Evolutionary conservation across 2,888 invertebrate genomes (phyloP), one percentile per base, ranked within the genome.

Genomic region (Atethmia centrago): DNA sequence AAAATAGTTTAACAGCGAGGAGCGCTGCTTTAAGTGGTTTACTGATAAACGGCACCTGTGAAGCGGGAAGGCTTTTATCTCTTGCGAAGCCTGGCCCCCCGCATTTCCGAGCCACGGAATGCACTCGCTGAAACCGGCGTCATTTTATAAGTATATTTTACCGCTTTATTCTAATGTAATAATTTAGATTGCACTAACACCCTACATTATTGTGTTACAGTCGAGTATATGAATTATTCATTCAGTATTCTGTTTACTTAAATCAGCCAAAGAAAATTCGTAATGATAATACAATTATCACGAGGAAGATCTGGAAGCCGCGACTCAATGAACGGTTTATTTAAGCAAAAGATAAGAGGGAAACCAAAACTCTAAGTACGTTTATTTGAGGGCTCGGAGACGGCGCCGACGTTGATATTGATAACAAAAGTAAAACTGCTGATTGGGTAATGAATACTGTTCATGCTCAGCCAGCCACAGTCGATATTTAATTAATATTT

Each of bases 11-110:
- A 84, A 82, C 79, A 84, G 82, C 75, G 83, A 74, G 74, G 82
- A 86, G 82, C 83, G 82, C 72, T 84, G 84, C 85, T 87, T 90
- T 88, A 88, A 90, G 89, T 90, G 87, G 88, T 85, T 83, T 79
- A 83, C 88, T 90, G 90, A 91, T 91, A 88, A 90, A 90, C 86
- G 88, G 87, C 86, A 90, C 90, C 90, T 90, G 88, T 86, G 87
- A 87, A 89, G 83, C 85, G 87, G 80, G 80, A 83, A 86, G 84
- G 87, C 89, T 90, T 91, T 90, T 90, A 91, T 91, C 89, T 88
- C 83, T 62, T 64, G 73, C 55, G 62, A 67, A 84, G 83, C 82
- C 69, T 80, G 81, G 80, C 77, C 55, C 76, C 76, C 82, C 83
- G 85, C 85, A 87, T 85, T 90, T 89, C 85, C 83, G 67, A 76